Conservation (phyloP, 2,888 invertebrate species). For the Lochmaea crataegi region DNA sequence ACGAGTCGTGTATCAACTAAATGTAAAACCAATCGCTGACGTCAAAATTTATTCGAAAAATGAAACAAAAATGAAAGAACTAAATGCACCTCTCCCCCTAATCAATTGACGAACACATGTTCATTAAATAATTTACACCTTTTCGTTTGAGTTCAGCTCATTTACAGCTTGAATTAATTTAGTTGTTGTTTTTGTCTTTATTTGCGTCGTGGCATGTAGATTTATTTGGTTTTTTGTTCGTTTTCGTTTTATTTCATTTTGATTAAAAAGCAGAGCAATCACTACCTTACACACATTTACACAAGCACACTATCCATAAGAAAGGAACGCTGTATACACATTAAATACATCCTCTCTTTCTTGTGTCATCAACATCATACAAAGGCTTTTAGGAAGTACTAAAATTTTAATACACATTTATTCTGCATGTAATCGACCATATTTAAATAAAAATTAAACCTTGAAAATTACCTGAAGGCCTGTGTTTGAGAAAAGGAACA, state of each 20-base stretch:
- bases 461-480: conserved; percentile 28
- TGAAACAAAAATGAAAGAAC: conserved; percentile 39
- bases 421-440: background rate
- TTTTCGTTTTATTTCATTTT: conserved; percentile 53
- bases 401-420: conserved; percentile 5
- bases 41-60: conserved; percentile 29
- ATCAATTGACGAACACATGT: conserved; percentile 62
- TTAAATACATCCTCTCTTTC: conserved; percentile 34
- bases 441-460: background rate
- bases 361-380: conserved; percentile 27
- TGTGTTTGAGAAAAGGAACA: conserved; percentile 39
- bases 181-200: conserved; percentile 51
- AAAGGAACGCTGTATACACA: conserved; percentile 20
- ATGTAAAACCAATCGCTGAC: conserved; percentile 21
- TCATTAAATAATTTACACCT: conserved; percentile 48
- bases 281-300: conserved; percentile 47
- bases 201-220: conserved; percentile 65
- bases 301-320: conserved; percentile 37
- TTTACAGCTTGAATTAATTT: conserved; percentile 49
- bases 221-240: conserved; percentile 55
- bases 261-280: conserved; percentile 63
- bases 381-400: conserved; percentile 35
- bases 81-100: conserved; percentile 60
- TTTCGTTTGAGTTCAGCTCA: conserved; percentile 38
- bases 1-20: conserved; percentile 53